These are phyloP conservation scores for Drosophila hamatofila DNA, from an alignment of 2,888 invertebrate genomes.

Conservation along the genomic window DNA sequence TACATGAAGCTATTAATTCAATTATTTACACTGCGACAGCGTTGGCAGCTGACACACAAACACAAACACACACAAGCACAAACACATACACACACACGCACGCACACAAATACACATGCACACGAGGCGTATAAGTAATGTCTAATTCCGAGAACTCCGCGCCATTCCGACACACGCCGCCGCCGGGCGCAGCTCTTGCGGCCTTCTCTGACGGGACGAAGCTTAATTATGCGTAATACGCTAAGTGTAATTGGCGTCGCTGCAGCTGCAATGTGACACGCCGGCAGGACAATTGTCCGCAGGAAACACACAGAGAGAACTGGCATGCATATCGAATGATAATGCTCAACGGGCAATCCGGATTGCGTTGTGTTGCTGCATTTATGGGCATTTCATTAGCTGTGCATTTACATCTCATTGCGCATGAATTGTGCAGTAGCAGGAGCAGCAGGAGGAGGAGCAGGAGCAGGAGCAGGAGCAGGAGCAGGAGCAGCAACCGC, in stretches of 20 bases:
- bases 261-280: conserved; percentile 28
- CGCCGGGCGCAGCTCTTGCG: conserved; percentile 4
- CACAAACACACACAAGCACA: background rate
- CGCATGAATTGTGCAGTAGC: conserved; percentile 57
- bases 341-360: background rate
- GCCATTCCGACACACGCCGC: background rate
- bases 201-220: conserved; percentile 16
- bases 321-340: conserved; percentile 2
- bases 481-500: conserved; percentile 15
- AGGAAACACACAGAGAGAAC: background rate
- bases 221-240: conserved; percentile 73
- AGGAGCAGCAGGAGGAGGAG: too few species aligned
- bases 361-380: conserved; percentile 7
- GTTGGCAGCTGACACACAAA: conserved; percentile 48
- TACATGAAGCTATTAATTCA: conserved; percentile 74
- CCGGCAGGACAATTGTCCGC: conserved; percentile 19
- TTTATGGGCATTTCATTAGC: conserved; percentile 69
- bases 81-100: background rate
- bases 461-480: too few species aligned
- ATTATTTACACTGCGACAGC: conserved; percentile 64
- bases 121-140: conserved; percentile 51
- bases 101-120: background rate
- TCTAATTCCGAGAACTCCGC: conserved; percentile 42
- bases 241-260: conserved; percentile 50
- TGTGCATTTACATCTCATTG: conserved; percentile 72